A percentile compares a stretch with the other conserved stretches of the same genome.
Conservation (phyloP, 2,113 vertebrate species). For the Chaenocephalus aceratus region DNA sequence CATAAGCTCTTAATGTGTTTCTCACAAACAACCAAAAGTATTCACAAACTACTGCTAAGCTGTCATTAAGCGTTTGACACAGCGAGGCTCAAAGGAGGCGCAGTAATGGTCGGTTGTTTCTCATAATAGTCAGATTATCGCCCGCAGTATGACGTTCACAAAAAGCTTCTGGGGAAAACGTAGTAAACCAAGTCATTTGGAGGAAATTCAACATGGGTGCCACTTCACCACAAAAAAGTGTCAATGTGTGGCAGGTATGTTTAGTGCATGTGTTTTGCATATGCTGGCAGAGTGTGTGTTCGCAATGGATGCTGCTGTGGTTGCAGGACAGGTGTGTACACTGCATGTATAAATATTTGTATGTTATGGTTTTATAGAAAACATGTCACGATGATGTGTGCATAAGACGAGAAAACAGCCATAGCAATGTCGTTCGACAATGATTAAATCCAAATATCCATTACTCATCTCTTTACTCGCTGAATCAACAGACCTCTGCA, state of each 20-base stretch:
- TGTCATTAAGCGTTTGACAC: slow-evolving; percentile 57
- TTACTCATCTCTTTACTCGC: slow-evolving; percentile 68
- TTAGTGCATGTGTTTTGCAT: slow-evolving; percentile 11
- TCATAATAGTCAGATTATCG: slow-evolving; percentile 72
- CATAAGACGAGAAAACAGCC: slow-evolving; percentile 11
- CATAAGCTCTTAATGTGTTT: slow-evolving; percentile 16
- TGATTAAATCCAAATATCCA: slow-evolving; percentile 47
- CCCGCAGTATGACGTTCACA: slow-evolving; percentile 49
- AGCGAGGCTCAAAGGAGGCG: slow-evolving; percentile 35
- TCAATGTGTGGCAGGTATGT: slow-evolving; percentile 4
- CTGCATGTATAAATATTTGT: neutral
- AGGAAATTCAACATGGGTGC: slow-evolving; percentile 61
- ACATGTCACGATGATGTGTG: slow-evolving; percentile 1
- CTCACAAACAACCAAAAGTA: slow-evolving; percentile 35
- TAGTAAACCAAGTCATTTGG: slow-evolving; percentile 66
- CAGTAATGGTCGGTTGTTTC: slow-evolving; percentile 57
- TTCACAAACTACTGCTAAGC: slow-evolving; percentile 48
- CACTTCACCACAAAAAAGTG: slow-evolving; percentile 42
- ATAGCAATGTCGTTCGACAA: slow-evolving; percentile 38
- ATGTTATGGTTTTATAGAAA: slow-evolving; percentile 6
- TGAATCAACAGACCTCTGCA: slow-evolving; percentile 65
- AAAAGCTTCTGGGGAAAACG: slow-evolving; percentile 57
- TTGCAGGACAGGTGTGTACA: slow-evolving; percentile 17
- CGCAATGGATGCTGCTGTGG: neutral
- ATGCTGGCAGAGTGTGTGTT: slow-evolving; percentile 11